phyloP scores from a whole-genome alignment of 2,797 vertebrate species.

The Novumbra hubbsi region DNA sequence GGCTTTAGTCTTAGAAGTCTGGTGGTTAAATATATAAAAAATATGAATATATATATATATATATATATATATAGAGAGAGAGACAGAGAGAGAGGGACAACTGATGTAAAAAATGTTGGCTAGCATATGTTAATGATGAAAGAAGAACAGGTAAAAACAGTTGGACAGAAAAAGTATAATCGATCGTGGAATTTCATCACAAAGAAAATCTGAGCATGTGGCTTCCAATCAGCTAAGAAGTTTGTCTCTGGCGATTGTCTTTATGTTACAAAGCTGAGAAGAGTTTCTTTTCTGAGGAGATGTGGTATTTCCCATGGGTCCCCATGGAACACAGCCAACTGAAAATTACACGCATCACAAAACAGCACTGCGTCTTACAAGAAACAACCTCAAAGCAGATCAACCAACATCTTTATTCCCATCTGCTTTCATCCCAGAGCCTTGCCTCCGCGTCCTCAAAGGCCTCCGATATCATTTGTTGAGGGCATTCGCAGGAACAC shows the following conservation, averaged over 20 bases:
- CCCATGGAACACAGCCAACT: constrained; percentile 14
- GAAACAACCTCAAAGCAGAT: neutral
- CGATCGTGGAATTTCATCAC: neutral
- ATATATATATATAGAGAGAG: too few species aligned
- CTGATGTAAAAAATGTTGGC: neutral
- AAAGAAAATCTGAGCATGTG: neutral
- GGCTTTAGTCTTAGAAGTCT: neutral
- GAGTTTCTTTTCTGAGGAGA: constrained; percentile 1
- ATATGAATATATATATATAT: too few species aligned
- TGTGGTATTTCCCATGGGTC: constrained; percentile 20
- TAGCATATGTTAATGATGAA: too few species aligned
- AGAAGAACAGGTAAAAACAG: too few species aligned
- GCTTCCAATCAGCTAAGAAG: neutral
- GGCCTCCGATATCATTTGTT: constrained; percentile 52
- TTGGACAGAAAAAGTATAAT: neutral
- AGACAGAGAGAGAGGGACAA: neutral
- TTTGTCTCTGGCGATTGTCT: neutral
- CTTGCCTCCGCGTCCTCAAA: constrained; percentile 50
- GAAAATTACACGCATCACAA: neutral
- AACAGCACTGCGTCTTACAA: constrained; percentile 8
- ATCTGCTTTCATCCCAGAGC: constrained; percentile 22
- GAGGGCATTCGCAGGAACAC: constrained; percentile 52
- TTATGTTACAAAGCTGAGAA: neutral
- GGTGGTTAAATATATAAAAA: too few species aligned
- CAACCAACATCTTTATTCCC: neutral